Conservation (phyloP, 2,113 vertebrate genomes). For the Nycticorax nycticorax region DNA sequence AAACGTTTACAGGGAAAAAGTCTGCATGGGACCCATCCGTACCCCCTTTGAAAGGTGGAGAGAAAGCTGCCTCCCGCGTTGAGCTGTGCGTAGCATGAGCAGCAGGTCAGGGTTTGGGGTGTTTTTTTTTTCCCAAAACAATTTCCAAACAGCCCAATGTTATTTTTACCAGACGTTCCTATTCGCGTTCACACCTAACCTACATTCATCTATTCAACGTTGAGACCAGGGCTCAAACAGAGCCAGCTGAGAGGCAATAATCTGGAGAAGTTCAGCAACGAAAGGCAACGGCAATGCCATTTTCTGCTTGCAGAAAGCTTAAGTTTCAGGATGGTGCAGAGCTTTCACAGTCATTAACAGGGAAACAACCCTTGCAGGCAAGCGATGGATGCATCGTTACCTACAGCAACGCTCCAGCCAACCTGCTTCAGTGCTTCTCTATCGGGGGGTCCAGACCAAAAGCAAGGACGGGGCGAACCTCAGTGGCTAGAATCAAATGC, state of each 20-base stretch:
- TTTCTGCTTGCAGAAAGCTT: not conserved
- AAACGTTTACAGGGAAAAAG: not conserved
- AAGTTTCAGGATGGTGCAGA: not conserved
- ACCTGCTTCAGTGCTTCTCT: not conserved
- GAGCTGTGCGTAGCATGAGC: not conserved
- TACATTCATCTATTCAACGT: not conserved
- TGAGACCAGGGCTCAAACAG: rapidly evolving
- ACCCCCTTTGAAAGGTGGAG: not conserved
- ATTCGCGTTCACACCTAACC: constrained; percentile 10
- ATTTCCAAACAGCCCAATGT: not conserved
- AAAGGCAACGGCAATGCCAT: not conserved
- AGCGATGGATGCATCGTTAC: not conserved
- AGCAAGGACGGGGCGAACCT: not conserved
- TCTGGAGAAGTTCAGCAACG: not conserved
- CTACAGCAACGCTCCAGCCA: not conserved
- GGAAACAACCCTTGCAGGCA: not conserved
- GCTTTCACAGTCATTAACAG: not conserved
- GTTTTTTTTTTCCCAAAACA: not conserved
- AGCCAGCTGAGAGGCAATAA: not conserved
- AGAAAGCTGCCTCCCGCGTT: not conserved
- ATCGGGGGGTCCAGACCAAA: not conserved
- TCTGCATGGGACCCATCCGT: not conserved
- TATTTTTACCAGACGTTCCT: not conserved
- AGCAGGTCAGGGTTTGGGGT: not conserved
- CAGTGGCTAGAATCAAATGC: not conserved